Evolutionary conservation across 2,888 invertebrate genomes (phyloP).

Genomic region (Acronicta leporina): DNA sequence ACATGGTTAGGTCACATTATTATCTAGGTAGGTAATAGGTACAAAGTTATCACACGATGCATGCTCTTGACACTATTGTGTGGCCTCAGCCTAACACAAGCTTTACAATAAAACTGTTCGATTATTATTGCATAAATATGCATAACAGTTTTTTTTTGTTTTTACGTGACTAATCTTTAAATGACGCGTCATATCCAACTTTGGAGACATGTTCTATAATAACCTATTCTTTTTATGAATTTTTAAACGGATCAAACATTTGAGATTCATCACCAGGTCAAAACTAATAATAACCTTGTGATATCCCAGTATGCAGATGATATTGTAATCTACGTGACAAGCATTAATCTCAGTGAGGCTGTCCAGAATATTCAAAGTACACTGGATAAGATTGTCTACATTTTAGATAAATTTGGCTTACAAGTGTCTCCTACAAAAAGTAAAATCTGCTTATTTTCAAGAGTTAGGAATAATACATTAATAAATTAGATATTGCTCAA

Average conservation of each 20-base stretch:
- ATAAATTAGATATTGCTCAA: too few relatives aligned
- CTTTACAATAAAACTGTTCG: conserved; percentile 57
- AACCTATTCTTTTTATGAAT: conserved; percentile 26
- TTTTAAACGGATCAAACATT: conserved; percentile 26
- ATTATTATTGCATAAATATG: conserved; percentile 64
- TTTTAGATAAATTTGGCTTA: too few relatives aligned
- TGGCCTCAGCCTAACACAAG: conserved; percentile 64
- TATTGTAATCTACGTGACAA: too few relatives aligned
- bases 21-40: conserved; percentile 5
- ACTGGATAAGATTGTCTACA: too few relatives aligned
- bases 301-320: too few relatives aligned
- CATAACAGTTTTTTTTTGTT: conserved; percentile 56
- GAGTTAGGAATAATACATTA: too few relatives aligned
- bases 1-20: conserved; percentile 21
- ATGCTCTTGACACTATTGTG: conserved; percentile 66
- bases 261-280: too few relatives aligned
- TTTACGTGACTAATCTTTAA: conserved; percentile 46
- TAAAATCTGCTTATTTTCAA: too few relatives aligned
- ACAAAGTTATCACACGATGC: conserved; percentile 36
- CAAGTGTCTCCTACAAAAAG: too few relatives aligned
- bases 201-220: conserved; percentile 4
- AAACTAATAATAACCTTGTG: too few relatives aligned
- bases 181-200: conserved; percentile 1
- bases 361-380: too few relatives aligned
- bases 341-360: too few relatives aligned